These are phyloP conservation scores for Panonychus citri DNA, from an alignment of 1,140 invertebrate species.

Conservation along the genomic window DNA sequence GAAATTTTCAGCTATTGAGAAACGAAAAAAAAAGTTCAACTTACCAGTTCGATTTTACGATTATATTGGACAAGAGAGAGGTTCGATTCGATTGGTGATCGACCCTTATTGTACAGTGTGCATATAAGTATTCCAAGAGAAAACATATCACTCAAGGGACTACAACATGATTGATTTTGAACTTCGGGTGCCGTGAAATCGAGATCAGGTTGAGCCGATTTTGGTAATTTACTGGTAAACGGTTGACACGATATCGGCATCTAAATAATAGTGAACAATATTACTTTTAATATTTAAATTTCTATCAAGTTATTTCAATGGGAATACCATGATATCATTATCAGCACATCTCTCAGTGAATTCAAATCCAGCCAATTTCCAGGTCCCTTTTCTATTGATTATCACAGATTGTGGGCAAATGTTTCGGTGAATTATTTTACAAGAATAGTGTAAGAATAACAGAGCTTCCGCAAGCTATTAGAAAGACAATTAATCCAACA, in stretches of 20 bases:
- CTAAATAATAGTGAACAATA: constrained; percentile 20
- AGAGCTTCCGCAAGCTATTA: constrained; percentile 72
- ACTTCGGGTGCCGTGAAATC: constrained; percentile 79
- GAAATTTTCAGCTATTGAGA: neutral
- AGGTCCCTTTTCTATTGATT: constrained; percentile 76
- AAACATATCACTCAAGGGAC: constrained; percentile 76
- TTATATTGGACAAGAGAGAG: constrained; percentile 61
- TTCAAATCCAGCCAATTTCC: constrained; percentile 86
- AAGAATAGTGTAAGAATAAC: constrained; percentile 63
- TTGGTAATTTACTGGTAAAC: constrained; percentile 66
- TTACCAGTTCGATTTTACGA: constrained; percentile 72
- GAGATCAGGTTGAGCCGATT: constrained; percentile 70
- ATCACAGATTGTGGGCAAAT: constrained; percentile 76
- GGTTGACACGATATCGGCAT: constrained; percentile 38
- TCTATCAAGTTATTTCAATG: too few relatives aligned
- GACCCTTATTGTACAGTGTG: constrained; percentile 70
- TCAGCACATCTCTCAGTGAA: constrained; percentile 35
- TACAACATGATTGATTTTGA: constrained; percentile 55
- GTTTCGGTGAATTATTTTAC: constrained; percentile 67
- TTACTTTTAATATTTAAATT: too few relatives aligned
- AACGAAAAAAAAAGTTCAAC: constrained; percentile 20
- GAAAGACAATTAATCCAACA: too few relatives aligned
- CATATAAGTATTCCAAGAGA: constrained; percentile 77
- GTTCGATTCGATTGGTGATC: constrained; percentile 53
- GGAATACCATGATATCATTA: constrained; percentile 19